phyloP scores from a whole-genome alignment of 2,113 vertebrate species.

The Calidris pugnax region DNA sequence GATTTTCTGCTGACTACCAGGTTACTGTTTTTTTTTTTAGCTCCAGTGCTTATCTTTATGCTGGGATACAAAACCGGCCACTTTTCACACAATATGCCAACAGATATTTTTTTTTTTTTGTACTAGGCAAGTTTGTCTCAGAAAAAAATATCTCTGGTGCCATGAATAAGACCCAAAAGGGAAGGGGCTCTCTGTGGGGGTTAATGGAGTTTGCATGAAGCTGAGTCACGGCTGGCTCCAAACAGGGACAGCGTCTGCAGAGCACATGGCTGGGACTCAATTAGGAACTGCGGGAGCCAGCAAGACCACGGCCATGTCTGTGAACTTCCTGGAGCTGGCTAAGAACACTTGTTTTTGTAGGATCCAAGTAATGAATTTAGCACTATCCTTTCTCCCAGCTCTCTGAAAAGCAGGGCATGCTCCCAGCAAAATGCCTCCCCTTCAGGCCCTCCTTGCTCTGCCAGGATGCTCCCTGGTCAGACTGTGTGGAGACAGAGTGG shows the following conservation, averaged over 20 bases:
- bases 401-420: not conserved
- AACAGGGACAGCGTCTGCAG: not conserved
- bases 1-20: not conserved
- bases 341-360: not conserved
- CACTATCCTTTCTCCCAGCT: not conserved
- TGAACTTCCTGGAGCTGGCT: constrained; percentile 24
- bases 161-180: not conserved
- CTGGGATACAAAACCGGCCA: not conserved
- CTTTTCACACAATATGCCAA: not conserved
- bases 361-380: not conserved
- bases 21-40: not conserved
- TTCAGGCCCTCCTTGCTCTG: not conserved
- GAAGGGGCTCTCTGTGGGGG: not conserved
- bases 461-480: not conserved
- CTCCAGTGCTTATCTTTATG: not conserved
- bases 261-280: not conserved
- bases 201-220: not conserved
- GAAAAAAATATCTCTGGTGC: not conserved
- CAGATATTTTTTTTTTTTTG: not conserved
- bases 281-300: not conserved
- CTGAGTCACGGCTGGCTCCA: constrained; percentile 17
- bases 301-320: not conserved
- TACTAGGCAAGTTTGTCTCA: not conserved
- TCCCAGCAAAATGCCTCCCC: not conserved
- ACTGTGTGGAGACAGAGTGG: not conserved